Base-by-base conservation (phyloP, 2,888 invertebrate genomes). In the Platycnemis pennipes region DNA sequence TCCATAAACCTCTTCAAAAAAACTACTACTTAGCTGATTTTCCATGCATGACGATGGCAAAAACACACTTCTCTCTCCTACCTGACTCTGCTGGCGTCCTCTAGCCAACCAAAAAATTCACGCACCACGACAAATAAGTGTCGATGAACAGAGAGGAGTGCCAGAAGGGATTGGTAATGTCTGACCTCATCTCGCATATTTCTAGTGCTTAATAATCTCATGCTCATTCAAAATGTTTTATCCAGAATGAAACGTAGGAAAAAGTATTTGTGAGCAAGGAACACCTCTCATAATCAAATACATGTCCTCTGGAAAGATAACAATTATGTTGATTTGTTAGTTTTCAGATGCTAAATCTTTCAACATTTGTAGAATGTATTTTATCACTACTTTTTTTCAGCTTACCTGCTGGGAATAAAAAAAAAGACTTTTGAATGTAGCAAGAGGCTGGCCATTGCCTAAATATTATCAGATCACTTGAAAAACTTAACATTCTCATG, bases 391-490 rank as follows among this genome's bases (percentile, higher is more conserved):
- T 91, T 91, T 91, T 91, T 91, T 91, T 91, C 91, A 91, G 91
- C 91, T 56, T 91, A 91, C 91, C 63, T 63, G 91, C 91, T 91
- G 91, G 63, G 63, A 42, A n/a, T 91, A 31, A 91, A 91, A 91
- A 63, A 88, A 88, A 91, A 91, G 63, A 91, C 91, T 56, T 91
- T 91, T 91, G 91, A 91, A 91, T 91, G 91, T 91, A 91, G 91
- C 91, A 91, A 91, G 91, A 91, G 91, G 91, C 91, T 91, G 91
- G 91, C 91, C 91, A 91, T 56, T 91, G 91, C 91, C 91, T 91
- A 63, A 91, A 63, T 91, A 63, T 89, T 91, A 63, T 91, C 63
- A 44, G 45, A 91, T 63, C 91, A 91, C 91, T 69, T 26, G 63
- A 91, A 63, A 63, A 63, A 63, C 63, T 91, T 91, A 63, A 91